Conservation (phyloP, 2,797 vertebrate genomes). For the Cyprinella venusta region DNA sequence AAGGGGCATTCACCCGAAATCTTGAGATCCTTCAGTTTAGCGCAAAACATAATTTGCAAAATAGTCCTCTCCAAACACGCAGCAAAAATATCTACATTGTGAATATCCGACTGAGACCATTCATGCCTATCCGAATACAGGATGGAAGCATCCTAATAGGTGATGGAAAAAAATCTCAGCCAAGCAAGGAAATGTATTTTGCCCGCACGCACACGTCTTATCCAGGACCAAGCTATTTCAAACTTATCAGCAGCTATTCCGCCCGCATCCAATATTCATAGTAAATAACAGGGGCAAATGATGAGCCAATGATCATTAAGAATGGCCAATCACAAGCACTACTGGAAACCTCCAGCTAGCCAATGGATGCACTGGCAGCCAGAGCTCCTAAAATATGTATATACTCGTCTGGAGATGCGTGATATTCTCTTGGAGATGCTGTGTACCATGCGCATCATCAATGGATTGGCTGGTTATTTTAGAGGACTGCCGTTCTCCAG, state of each 20-base stretch:
- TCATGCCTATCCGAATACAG: slow-evolving; percentile 62
- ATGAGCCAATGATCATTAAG: slow-evolving; percentile 66
- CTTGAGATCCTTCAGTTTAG: slow-evolving; percentile 95
- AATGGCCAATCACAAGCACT: slow-evolving; percentile 73
- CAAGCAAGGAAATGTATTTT: background rate
- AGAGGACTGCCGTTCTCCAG: slow-evolving; percentile 36
- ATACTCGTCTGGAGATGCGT: slow-evolving; percentile 36
- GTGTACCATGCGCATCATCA: slow-evolving; percentile 1
- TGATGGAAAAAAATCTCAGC: slow-evolving; percentile 10
- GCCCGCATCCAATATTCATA: slow-evolving; percentile 72
- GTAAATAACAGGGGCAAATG: slow-evolving; percentile 71
- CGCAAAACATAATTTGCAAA: slow-evolving; percentile 89
- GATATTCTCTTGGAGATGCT: slow-evolving; percentile 19
- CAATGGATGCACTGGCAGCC: slow-evolving; percentile 73
- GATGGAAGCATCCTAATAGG: slow-evolving; percentile 54
- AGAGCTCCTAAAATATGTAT: slow-evolving; percentile 70
- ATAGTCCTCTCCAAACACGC: slow-evolving; percentile 56
- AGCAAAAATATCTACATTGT: slow-evolving; percentile 59
- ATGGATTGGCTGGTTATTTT: slow-evolving; percentile 27
- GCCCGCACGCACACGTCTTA: slow-evolving; percentile 18
- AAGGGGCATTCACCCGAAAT: slow-evolving; percentile 95
- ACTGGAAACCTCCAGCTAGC: slow-evolving; percentile 60
- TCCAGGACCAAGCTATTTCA: slow-evolving; percentile 33
- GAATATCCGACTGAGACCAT: slow-evolving; percentile 60
- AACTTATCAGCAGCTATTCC: slow-evolving; percentile 62